Base-by-base conservation (phyloP, 2,797 vertebrate species). In the Anas flavirostris region DNA sequence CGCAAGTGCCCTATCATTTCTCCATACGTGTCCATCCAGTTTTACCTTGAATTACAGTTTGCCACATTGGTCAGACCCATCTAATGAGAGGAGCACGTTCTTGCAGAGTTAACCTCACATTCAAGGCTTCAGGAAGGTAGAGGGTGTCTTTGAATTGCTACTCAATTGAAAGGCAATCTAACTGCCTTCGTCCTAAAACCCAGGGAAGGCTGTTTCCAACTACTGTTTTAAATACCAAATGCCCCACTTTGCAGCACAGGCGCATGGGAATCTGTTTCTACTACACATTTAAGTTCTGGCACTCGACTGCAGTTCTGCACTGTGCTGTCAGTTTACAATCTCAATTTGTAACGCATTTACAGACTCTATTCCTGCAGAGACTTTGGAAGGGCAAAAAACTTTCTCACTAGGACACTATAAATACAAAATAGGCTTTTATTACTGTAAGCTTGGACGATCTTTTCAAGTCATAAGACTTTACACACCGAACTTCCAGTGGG, bases 381-480 rank as follows among this genome's bases (percentile, higher is more conserved):
- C n/a, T 75, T 82, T 77, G 39, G 44, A 60, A 90, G 29, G 33
- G 58, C 4, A 67, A 91, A 69, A 25, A 25, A 8, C 23, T 43
- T 87, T 70, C 64, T 64, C 60, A 25, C 26, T 56, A 64, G 43
- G 89, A 79, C 29, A 70, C 86, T 39, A 43, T 86, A 91, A 90
- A 90, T 52, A 94, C 21, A 86, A 83, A 93, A 81, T 15, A 86
- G 37, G 53, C 41, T 91, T 93, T 91, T 90, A 75, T 53, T 78
- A 59, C 66, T 31, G 19, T 72, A 89, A 92, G 93, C 60, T 67
- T 74, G 82, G 76, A 81, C 69, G 75, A 91, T 25, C 58, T 77
- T 82, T 41, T 56, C 26, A 74, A 85, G 55, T 64, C 18, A 14
- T 7, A 53, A 53, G 59, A 55, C 18, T 58, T 29, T 5, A 10